phyloP scores from a whole-genome alignment of 2,888 invertebrate genomes.

The Trachelus troglodyta region DNA sequence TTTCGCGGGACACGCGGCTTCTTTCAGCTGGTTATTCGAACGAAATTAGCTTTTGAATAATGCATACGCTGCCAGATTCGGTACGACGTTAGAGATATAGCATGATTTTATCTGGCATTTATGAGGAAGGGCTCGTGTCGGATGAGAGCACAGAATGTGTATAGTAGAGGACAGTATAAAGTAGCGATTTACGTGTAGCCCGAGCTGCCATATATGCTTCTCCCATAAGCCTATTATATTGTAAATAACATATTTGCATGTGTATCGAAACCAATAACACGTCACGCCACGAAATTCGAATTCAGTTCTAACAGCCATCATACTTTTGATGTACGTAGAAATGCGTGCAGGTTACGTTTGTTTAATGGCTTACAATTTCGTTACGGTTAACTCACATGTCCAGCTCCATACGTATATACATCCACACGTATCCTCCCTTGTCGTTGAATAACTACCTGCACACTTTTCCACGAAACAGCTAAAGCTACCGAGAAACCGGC shows the following conservation, averaged over 20 bases:
- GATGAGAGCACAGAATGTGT: constrained; percentile 20
- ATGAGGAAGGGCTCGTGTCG: constrained; percentile 43
- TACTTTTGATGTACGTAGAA: not conserved
- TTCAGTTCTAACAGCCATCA: constrained; percentile 12
- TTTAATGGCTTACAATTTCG: constrained; percentile 20
- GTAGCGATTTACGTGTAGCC: constrained; percentile 14
- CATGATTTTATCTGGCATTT: constrained; percentile 58
- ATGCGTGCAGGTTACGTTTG: constrained; percentile 9
- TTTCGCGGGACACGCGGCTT: constrained; percentile 23
- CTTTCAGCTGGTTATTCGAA: constrained; percentile 50
- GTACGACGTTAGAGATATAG: constrained; percentile 48
- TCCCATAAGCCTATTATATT: constrained; percentile 38
- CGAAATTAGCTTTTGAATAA: constrained; percentile 58
- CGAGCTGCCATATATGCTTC: constrained; percentile 23
- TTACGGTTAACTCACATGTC: constrained; percentile 7
- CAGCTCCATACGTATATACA: not conserved
- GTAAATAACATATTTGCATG: constrained; percentile 43
- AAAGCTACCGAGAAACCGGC: not conserved
- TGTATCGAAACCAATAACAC: constrained; percentile 47
- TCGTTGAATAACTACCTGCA: not conserved
- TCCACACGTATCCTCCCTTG: not conserved
- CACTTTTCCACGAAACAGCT: not conserved
- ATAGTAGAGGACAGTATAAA: constrained; percentile 31
- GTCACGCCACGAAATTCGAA: constrained; percentile 31
- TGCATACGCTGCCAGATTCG: constrained; percentile 46